These are phyloP conservation scores for Desmodus rotundus DNA, from an alignment of 2,113 vertebrate species.

Conservation along the genomic window DNA sequence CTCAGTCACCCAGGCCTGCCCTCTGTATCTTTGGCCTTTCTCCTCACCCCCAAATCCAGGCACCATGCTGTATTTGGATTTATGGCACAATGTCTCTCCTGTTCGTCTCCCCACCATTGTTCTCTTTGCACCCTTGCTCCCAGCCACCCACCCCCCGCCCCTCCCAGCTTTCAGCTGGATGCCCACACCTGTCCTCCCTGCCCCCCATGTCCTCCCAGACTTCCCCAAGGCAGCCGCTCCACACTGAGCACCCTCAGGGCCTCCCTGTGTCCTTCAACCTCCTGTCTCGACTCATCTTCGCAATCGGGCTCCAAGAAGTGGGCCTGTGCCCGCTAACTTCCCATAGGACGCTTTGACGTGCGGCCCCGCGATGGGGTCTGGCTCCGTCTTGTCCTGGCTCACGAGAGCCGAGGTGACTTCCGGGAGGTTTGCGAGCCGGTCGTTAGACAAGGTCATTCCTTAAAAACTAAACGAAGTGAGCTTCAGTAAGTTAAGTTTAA, in stretches of 20 bases:
- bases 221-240: not conserved
- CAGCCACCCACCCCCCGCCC: not conserved
- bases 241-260: too few relatives aligned
- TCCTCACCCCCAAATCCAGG: not conserved
- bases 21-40: not conserved
- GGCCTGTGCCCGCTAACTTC: not conserved
- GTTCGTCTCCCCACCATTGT: not conserved
- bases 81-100: not conserved
- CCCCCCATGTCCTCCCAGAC: not conserved
- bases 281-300: not conserved
- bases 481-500: not conserved
- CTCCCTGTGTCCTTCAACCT: not conserved
- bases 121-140: rapidly evolving
- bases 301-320: not conserved
- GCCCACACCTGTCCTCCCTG: not conserved
- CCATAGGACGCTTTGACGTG: not conserved
- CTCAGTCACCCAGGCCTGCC: not conserved
- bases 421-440: not conserved
- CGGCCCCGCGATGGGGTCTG: too few relatives aligned
- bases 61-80: not conserved
- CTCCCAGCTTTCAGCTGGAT: not conserved
- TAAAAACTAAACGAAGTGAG: not conserved
- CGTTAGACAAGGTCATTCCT: not conserved
- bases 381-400: not conserved
- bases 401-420: not conserved